Conservation (phyloP, 2,113 vertebrate species). For the Agelaius phoeniceus region DNA sequence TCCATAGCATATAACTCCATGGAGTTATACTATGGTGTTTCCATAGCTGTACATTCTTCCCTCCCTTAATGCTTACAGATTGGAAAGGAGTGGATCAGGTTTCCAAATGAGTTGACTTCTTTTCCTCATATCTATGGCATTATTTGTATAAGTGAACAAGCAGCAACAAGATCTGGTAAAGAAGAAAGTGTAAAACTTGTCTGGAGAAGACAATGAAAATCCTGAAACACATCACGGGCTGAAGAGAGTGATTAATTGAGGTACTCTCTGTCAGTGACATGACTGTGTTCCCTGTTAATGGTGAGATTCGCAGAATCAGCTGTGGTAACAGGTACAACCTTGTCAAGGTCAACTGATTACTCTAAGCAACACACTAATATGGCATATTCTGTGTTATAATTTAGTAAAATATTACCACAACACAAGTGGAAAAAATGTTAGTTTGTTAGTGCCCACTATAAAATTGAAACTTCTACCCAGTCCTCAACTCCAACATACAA, state of each 20-base stretch:
- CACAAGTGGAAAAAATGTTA: background rate
- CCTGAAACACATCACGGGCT: background rate
- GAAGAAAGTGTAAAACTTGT: background rate
- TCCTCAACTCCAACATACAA: background rate
- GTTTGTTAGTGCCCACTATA: background rate
- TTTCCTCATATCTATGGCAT: background rate
- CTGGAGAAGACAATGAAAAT: background rate
- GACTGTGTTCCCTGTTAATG: background rate
- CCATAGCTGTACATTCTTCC: background rate
- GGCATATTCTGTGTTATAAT: background rate
- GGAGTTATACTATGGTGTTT: background rate
- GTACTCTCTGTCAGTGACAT: background rate
- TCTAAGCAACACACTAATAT: background rate
- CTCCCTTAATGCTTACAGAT: background rate
- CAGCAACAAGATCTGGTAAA: background rate
- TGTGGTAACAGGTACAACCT: background rate
- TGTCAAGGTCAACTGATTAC: background rate
- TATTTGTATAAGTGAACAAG: background rate
- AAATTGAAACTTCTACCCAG: background rate
- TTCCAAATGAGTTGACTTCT: background rate
- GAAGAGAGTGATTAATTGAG: background rate
- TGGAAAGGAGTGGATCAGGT: background rate
- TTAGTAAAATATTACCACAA: background rate
- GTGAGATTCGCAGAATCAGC: background rate
- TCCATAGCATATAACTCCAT: background rate